Evolutionary conservation across 2,113 vertebrate genomes (phyloP).

Genomic region (Psittacula cyanocephala): DNA sequence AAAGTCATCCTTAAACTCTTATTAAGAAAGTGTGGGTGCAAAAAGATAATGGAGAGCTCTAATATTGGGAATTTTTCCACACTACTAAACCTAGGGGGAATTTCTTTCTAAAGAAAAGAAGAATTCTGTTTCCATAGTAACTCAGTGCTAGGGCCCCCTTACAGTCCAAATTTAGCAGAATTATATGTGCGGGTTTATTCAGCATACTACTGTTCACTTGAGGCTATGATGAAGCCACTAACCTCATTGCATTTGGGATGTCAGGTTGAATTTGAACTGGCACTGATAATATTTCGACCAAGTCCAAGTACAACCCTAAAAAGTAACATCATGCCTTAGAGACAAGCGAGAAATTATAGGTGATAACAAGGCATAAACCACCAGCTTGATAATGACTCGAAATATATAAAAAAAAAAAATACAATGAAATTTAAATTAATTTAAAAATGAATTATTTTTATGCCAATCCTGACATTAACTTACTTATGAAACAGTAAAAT

Average conservation of each 20-base stretch:
- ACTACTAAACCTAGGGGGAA: slow-evolving; percentile 67
- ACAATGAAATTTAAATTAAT: not conserved
- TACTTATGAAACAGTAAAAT: not conserved
- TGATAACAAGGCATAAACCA: not conserved
- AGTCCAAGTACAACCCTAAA: not conserved
- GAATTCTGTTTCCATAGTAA: slow-evolving; percentile 78
- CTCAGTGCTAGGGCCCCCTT: slow-evolving; percentile 64
- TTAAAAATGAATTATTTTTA: not conserved
- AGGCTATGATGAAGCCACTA: slow-evolving; percentile 45
- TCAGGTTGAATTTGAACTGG: slow-evolving; percentile 22
- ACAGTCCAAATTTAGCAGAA: slow-evolving; percentile 75
- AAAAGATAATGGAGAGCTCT: not conserved
- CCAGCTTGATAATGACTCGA: not conserved
- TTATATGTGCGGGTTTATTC: slow-evolving; percentile 64
- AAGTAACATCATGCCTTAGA: not conserved
- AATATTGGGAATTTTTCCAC: slow-evolving; percentile 27
- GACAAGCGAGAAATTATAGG: not conserved
- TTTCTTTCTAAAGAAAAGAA: slow-evolving; percentile 68
- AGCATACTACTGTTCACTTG: slow-evolving; percentile 56
- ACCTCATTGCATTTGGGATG: slow-evolving; percentile 26
- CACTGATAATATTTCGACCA: not conserved
- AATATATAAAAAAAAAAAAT: not conserved
- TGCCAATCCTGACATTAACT: not conserved
- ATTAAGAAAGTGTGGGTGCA: not conserved
- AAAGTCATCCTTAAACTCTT: not conserved